These are phyloP conservation scores for Petrophora chlorosata DNA, from an alignment of 2,888 invertebrate genomes.

Conservation along the genomic window DNA sequence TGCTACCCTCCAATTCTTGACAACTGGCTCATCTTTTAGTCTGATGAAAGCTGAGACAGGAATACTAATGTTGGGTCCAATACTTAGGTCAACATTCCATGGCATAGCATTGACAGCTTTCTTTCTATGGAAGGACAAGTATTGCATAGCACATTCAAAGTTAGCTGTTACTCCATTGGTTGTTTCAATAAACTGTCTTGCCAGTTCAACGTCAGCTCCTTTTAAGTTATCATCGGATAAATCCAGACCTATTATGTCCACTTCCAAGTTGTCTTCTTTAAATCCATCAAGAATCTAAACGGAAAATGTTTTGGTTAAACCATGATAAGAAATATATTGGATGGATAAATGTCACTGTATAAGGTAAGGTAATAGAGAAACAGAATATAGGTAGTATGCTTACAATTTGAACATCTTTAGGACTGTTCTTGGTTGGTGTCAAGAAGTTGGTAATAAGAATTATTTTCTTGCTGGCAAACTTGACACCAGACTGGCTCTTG, in stretches of 20 bases:
- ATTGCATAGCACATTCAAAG: slow-evolving; percentile 84
- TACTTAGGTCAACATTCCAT: slow-evolving; percentile 86
- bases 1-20: slow-evolving; percentile 64
- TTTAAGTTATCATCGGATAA: slow-evolving; percentile 63
- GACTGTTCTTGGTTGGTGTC: slow-evolving; percentile 65
- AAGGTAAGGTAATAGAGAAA: neutral
- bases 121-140: slow-evolving; percentile 83
- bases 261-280: slow-evolving; percentile 80
- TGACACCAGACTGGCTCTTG: slow-evolving; percentile 56
- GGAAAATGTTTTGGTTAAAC: slow-evolving; percentile 6
- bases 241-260: slow-evolving; percentile 85
- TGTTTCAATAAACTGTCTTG: slow-evolving; percentile 66
- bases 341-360: too few relatives aligned
- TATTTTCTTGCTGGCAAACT: slow-evolving; percentile 75
- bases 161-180: slow-evolving; percentile 76
- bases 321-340: too few relatives aligned
- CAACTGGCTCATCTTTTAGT: slow-evolving; percentile 74
- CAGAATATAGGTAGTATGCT: slow-evolving; percentile 5
- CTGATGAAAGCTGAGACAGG: slow-evolving; percentile 83
- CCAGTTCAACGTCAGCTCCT: slow-evolving; percentile 55
- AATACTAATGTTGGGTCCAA: slow-evolving; percentile 84
- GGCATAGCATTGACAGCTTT: slow-evolving; percentile 76
- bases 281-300: slow-evolving; percentile 79
- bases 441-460: slow-evolving; percentile 86
- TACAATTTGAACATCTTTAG: slow-evolving; percentile 73